Conservation (phyloP, 64 coral and sea anemone genomes). For the Platygyra sinensis region DNA sequence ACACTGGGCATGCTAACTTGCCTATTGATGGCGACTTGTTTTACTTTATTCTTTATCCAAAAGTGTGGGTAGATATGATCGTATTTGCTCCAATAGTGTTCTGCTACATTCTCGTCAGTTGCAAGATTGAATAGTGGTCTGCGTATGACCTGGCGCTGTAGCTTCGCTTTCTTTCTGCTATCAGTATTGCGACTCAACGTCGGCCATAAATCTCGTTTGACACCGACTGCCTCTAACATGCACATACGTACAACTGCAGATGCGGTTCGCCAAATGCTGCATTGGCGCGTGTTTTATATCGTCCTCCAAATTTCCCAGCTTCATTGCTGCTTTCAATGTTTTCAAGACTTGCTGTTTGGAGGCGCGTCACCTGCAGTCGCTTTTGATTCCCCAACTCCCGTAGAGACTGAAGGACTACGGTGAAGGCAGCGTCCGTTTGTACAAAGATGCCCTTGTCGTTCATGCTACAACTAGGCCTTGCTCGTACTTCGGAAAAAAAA, state of each 20-base stretch:
- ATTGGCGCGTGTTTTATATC: not conserved
- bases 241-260: conserved; percentile 45
- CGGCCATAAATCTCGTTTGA: not conserved
- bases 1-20: not conserved
- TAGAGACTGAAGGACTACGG: not conserved
- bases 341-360: not conserved
- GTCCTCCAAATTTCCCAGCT: not conserved
- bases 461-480: no score
- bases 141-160: not conserved
- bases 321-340: conserved; percentile 17
- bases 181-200: not conserved
- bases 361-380: not conserved
- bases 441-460: no score
- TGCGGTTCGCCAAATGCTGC: not conserved
- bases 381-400: not conserved
- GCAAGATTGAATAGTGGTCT: not conserved
- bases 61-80: conserved; percentile 39
- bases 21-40: not conserved
- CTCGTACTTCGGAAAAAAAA: no score
- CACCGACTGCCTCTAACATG: conserved; percentile 10
- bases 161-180: not conserved
- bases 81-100: not conserved
- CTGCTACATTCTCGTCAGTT: not conserved
- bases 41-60: not conserved
- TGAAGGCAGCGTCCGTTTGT: not conserved